Percentiles rank a stretch among this genome's conserved stretches.
Conservation (phyloP, 2,797 vertebrate species). For the Euthynnus affinis region DNA sequence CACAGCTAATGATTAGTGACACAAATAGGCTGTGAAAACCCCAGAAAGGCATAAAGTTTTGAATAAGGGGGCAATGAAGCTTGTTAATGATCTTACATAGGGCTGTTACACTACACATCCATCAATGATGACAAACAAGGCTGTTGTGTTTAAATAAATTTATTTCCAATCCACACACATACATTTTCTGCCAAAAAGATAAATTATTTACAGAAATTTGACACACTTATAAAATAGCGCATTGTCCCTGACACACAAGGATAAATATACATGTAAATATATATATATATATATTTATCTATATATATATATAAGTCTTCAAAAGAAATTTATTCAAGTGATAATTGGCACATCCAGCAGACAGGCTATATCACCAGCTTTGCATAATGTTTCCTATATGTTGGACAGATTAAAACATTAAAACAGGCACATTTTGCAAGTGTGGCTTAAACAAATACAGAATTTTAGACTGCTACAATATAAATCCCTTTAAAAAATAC, state of each 20-base stretch:
- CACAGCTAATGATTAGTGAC: constrained; percentile 1
- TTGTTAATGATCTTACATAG: background rate
- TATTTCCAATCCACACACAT: constrained; percentile 51
- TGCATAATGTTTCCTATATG: constrained; percentile 67
- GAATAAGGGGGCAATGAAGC: background rate
- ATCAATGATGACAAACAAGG: constrained; percentile 29
- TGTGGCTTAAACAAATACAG: constrained; percentile 37
- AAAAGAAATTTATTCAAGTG: constrained; percentile 54
- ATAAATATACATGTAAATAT: constrained; percentile 68
- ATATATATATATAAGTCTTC: constrained; percentile 34
- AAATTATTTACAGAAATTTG: constrained; percentile 68
- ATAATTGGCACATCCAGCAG: constrained; percentile 79
- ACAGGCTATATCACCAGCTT: constrained; percentile 53
- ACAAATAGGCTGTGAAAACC: background rate
- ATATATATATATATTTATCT: too few relatives aligned
- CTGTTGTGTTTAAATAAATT: constrained; percentile 65
- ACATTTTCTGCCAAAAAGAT: constrained; percentile 45
- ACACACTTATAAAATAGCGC: constrained; percentile 71
- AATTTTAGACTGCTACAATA: constrained; percentile 33
- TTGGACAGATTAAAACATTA: constrained; percentile 42
- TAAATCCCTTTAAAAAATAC: constrained; percentile 57
- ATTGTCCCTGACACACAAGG: constrained; percentile 46
- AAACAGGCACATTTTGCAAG: constrained; percentile 75
- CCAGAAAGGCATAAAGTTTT: background rate
- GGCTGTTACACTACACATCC: background rate